A percentile compares a stretch with the other conserved stretches of the same genome.
These are phyloP conservation scores for Capitulum mitella DNA, from an alignment of 2,888 invertebrate genomes.

Conservation along the genomic window DNA sequence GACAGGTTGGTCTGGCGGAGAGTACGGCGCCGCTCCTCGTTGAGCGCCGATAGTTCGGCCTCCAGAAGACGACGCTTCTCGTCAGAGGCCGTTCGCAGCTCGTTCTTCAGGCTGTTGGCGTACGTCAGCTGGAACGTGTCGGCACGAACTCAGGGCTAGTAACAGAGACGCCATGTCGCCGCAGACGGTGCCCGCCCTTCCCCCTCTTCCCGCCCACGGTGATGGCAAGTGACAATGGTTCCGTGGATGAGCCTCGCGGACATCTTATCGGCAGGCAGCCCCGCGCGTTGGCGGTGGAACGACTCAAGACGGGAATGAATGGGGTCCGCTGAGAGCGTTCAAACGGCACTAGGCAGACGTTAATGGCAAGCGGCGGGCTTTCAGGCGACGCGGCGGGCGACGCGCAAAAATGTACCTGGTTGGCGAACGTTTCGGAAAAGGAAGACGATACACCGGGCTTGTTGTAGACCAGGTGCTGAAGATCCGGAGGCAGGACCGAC, in stretches of 20 bases:
- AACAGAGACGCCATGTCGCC: too few species aligned
- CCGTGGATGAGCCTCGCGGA: too few species aligned
- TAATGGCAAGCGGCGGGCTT: too few species aligned
- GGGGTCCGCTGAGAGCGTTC: too few species aligned
- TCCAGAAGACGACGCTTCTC: constrained; percentile 37
- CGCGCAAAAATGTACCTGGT: constrained; percentile 29
- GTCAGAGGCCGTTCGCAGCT: constrained; percentile 38
- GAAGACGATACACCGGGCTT: constrained; percentile 29
- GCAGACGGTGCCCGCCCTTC: too few species aligned
- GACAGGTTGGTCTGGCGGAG: constrained; percentile 37
- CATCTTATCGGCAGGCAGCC: too few species aligned
- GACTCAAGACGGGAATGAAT: too few species aligned
- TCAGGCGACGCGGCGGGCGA: not conserved
- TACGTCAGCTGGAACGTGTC: constrained; percentile 37
- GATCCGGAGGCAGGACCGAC: constrained; percentile 35
- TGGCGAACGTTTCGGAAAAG: constrained; percentile 32
- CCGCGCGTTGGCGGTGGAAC: too few species aligned
- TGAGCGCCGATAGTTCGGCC: constrained; percentile 34
- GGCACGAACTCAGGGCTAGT: too few species aligned
- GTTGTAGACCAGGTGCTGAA: constrained; percentile 36
- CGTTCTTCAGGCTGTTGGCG: constrained; percentile 40
- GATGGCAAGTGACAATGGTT: too few species aligned
- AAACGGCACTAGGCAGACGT: too few species aligned
- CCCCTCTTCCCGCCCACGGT: too few species aligned
- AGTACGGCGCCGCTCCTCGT: constrained; percentile 41